A percentile compares a stretch with the other conserved stretches of the same genome.
phyloP scores from a whole-genome alignment of 2,113 vertebrate species.

The Pachycephala philippinensis region DNA sequence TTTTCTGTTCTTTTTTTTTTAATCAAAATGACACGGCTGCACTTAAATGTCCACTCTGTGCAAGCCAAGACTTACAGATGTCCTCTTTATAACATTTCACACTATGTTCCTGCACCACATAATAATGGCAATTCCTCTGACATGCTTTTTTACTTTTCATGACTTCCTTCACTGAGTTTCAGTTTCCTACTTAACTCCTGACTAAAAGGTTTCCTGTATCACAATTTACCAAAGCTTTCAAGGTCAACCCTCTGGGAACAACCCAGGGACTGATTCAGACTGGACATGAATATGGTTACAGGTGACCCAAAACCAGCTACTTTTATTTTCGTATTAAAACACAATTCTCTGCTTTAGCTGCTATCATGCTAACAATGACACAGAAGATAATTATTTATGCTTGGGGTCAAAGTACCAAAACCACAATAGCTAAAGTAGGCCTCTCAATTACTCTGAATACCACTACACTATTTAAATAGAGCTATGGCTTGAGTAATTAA shows the following conservation, averaged over 20 bases:
- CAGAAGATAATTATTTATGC: background rate
- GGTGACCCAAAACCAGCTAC: background rate
- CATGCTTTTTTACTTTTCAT: conserved; percentile 47
- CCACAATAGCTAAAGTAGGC: background rate
- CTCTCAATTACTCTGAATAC: background rate
- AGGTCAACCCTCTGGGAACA: conserved; percentile 1
- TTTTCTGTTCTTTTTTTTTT: background rate
- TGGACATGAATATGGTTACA: background rate
- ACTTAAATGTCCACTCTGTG: conserved; percentile 13
- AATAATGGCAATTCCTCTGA: background rate
- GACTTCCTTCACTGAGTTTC: conserved; percentile 35
- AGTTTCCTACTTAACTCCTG: conserved; percentile 36
- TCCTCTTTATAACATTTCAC: conserved; percentile 45
- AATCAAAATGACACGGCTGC: conserved; percentile 35
- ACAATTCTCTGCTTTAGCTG: background rate
- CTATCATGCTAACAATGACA: background rate
- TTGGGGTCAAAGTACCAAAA: background rate
- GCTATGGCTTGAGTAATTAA: background rate
- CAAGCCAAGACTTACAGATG: conserved; percentile 43
- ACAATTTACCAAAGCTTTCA: conserved; percentile 5
- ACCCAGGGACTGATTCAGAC: background rate
- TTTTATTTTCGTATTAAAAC: background rate
- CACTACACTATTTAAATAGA: background rate
- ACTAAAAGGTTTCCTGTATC: conserved; percentile 18
- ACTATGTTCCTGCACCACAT: background rate